Conservation (phyloP, 1,140 invertebrate genomes). For the Manduca sexta region DNA sequence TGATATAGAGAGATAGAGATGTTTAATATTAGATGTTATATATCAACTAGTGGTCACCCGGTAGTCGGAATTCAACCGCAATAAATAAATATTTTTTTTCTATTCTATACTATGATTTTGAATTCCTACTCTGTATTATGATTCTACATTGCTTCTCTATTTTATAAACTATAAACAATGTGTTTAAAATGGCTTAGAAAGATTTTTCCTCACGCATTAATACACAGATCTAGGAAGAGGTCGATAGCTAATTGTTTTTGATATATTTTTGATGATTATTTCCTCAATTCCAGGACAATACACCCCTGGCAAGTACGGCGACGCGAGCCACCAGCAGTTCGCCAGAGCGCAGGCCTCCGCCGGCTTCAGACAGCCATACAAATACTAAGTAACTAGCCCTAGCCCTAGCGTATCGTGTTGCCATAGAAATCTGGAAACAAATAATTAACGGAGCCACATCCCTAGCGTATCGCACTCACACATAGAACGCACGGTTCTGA, state of each 20-base stretch:
- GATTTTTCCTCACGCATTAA: no score
- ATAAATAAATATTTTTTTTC: no score
- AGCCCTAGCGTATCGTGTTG: conserved; percentile 9
- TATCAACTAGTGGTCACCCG: no score
- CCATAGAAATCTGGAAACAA: background rate
- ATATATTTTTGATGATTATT: background rate
- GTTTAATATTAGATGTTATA: no score
- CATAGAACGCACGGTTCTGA: background rate
- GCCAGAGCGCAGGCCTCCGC: conserved; percentile 37
- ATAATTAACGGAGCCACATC: conserved; percentile 11
- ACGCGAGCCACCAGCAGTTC: conserved; percentile 35
- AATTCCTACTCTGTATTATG: no score
- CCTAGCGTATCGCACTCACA: conserved; percentile 5
- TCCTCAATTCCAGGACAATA: conserved; percentile 52
- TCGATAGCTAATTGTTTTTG: background rate
- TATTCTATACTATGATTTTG: no score
- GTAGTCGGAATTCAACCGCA: no score
- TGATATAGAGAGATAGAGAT: no score
- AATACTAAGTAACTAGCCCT: conserved; percentile 29
- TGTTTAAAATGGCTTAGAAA: no score
- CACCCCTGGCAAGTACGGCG: conserved; percentile 56
- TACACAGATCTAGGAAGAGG: no score
- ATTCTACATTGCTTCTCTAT: no score
- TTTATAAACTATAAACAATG: no score
- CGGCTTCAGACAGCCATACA: conserved; percentile 54